Evolutionary conservation across 2,797 vertebrate species (phyloP).

Genomic region (Acanthiza pusilla): DNA sequence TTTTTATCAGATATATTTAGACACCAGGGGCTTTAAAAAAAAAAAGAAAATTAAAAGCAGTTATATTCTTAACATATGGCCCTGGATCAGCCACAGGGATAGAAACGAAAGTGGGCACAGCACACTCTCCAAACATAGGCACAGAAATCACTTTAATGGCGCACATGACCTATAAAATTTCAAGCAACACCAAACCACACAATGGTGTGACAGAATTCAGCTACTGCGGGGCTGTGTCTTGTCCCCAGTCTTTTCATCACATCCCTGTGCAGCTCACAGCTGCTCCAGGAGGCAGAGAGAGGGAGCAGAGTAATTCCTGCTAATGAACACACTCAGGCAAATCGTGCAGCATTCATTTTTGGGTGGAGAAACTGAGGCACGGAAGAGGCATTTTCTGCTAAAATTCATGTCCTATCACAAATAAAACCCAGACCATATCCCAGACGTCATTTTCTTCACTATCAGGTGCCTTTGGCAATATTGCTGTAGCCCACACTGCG

Average conservation of each 20-base stretch:
- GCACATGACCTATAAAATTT: neutral
- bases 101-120: neutral
- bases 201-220: neutral
- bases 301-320: neutral
- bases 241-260: neutral
- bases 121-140: neutral
- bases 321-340: neutral
- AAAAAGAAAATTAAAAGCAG: neutral
- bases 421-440: neutral
- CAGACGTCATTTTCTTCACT: neutral
- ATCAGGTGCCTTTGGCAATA: rapidly evolving
- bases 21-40: rapidly evolving
- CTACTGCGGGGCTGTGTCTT: neutral
- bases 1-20: conserved; percentile 32
- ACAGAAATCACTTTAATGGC: neutral
- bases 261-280: neutral
- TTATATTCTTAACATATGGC: neutral
- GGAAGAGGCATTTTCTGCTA: neutral
- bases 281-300: neutral
- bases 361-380: neutral
- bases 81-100: neutral
- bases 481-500: rapidly evolving
- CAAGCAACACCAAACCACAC: neutral
- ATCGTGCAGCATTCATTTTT: neutral
- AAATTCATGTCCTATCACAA: neutral